Base-by-base conservation (phyloP, 2,113 vertebrate genomes). In the Cyphomyrus discorhynchus region DNA sequence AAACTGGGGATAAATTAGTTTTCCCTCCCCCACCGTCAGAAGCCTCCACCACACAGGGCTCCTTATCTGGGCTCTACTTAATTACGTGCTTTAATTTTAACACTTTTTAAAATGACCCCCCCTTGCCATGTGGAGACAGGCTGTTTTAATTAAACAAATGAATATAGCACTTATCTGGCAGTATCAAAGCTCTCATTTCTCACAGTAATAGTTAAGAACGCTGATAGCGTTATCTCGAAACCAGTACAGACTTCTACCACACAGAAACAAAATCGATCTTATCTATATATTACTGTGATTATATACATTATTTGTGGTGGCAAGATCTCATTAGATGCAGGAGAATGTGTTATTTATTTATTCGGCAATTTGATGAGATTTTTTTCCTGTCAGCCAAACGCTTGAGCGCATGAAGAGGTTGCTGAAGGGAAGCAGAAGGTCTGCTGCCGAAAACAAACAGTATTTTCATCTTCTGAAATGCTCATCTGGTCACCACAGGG, bases 41-140 rank as follows among this genome's bases (percentile, higher is more conserved):
- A 93, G 94, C 94, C 95, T 94, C 94, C 94, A 94, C 95, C 96
- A 94, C 94, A 95, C 95, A 96, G 96, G 96, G 96, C 93, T 96
- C 95, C 97, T 98, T 98, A 98, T 97, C 96, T 96, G 95, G 95
- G 95, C 94, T 96, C 96, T 95, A 96, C 95, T 98, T 98, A 99
- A 99, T 98, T 98, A 97, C 96, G 95, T 97, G 95, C 96, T 98
- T 98, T 97, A 98, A 97, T 98, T 98, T 97, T 96, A 97, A 96
- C 95, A 96, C 96, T 98, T 96, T 96, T 95, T 94, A 94, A 97
- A 97, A 97, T 97, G 96, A 97, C 97, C 97, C 95, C 95, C 74
- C 74, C 95, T 96, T 94, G 94, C 96, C 94, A 96, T 91, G 42
- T 96, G 90, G 93, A 96, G 94, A 94, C 96, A 96, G 95, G 92